A percentile compares a stretch with the other conserved stretches of the same genome.
Conservation (phyloP, 2,888 invertebrate species). For the Dione vanillae region DNA sequence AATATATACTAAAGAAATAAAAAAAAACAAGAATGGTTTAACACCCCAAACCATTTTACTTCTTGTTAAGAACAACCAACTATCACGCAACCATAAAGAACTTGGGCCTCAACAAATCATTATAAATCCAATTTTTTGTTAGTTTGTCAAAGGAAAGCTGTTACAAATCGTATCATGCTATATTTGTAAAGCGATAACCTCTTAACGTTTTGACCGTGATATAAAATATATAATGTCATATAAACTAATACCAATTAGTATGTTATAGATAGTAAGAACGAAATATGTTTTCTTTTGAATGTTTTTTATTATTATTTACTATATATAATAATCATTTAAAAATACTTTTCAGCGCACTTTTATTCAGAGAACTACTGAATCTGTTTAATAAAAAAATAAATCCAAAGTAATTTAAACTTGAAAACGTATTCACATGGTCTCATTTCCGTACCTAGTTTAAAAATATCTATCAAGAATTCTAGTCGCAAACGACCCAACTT, state of each 20-base stretch:
- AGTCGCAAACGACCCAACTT: slow-evolving; percentile 44
- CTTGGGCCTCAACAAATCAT: slow-evolving; percentile 5
- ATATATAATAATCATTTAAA: background rate
- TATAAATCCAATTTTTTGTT: background rate
- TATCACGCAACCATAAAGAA: slow-evolving; percentile 13
- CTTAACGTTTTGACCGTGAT: background rate
- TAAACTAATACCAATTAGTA: background rate
- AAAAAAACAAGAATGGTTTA: background rate
- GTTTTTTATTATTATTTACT: background rate
- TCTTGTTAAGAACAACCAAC: slow-evolving; percentile 14
- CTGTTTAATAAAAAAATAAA: too few species aligned
- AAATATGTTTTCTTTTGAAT: too few species aligned
- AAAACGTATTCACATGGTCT: slow-evolving; percentile 20
- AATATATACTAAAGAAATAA: background rate
- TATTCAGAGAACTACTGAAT: too few species aligned
- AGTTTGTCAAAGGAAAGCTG: slow-evolving; percentile 3
- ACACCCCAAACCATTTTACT: background rate
- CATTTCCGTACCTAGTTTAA: slow-evolving; percentile 43
- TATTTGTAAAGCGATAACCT: slow-evolving; percentile 18
- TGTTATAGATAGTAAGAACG: background rate
- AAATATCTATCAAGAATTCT: slow-evolving; percentile 47
- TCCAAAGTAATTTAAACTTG: background rate
- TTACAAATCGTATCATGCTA: background rate
- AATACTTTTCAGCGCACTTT: too few species aligned
- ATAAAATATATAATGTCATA: background rate